Evolutionary conservation across 2,888 invertebrate genomes (phyloP).

Genomic region (Epinotia nisella): DNA sequence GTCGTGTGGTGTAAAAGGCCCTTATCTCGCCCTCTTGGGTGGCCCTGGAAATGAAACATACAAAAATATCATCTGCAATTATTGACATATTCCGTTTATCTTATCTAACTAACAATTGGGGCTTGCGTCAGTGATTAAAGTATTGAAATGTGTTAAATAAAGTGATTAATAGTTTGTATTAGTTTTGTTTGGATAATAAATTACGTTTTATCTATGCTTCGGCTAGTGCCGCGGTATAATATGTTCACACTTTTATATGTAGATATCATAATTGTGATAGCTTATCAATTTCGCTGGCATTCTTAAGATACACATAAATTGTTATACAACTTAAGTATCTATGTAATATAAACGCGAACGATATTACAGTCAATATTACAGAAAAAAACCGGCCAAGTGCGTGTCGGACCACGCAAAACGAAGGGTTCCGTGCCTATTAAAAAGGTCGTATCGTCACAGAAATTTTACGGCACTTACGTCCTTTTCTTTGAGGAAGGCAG

Average conservation of each 20-base stretch:
- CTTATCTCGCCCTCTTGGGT: slow-evolving; percentile 27
- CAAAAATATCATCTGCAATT: slow-evolving; percentile 15
- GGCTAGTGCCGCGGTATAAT: not conserved
- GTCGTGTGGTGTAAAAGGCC: slow-evolving; percentile 20
- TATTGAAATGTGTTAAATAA: not conserved
- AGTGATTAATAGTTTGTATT: not conserved
- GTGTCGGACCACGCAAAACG: too few species aligned
- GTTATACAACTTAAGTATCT: not conserved
- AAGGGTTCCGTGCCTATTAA: too few species aligned
- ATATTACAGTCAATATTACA: not conserved
- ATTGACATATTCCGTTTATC: not conserved
- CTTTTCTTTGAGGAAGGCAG: too few species aligned
- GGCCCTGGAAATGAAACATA: slow-evolving; percentile 22
- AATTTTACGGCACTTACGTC: too few species aligned
- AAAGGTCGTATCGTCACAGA: too few species aligned
- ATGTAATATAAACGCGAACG: not conserved
- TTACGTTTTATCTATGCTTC: not conserved
- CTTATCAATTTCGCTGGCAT: not conserved
- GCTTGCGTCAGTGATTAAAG: not conserved
- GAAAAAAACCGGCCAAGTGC: too few species aligned
- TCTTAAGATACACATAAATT: not conserved
- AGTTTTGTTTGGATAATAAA: not conserved
- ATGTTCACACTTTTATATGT: not conserved
- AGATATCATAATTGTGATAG: not conserved
- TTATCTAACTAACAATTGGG: slow-evolving; percentile 20